These are phyloP conservation scores for Penaeus japonicus DNA, from an alignment of 1,140 invertebrate genomes.

Conservation along the genomic window DNA sequence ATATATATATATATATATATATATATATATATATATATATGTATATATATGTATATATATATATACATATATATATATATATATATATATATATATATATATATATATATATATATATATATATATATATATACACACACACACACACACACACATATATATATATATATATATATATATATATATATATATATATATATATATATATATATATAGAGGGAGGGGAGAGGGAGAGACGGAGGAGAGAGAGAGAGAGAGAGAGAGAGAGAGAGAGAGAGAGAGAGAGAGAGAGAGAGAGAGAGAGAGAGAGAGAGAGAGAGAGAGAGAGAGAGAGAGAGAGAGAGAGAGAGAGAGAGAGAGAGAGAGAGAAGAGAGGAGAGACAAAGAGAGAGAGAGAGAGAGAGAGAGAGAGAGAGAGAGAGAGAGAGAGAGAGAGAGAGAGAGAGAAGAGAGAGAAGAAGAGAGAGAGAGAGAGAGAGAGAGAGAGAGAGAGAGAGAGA, in stretches of 20 bases:
- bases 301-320: neutral
- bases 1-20: neutral
- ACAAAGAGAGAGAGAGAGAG: neutral
- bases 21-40: neutral
- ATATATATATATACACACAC: too few relatives aligned
- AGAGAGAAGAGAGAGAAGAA: slow-evolving; percentile 3
- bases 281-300: neutral
- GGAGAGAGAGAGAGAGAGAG: neutral
- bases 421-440: neutral
- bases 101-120: neutral
- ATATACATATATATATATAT: neutral
- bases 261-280: neutral
- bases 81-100: neutral
- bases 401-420: neutral
- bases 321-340: too few relatives aligned
- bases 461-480: slow-evolving; percentile 9
- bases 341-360: neutral
- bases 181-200: too few relatives aligned
- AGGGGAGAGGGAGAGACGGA: neutral
- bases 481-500: neutral
- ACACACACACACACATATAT: too few relatives aligned
- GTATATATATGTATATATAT: neutral
- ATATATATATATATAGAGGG: neutral
- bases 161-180: too few relatives aligned
- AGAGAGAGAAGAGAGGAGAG: neutral